Base-by-base conservation (phyloP, 2,888 invertebrate genomes). In the Drosophila yooni region DNA sequence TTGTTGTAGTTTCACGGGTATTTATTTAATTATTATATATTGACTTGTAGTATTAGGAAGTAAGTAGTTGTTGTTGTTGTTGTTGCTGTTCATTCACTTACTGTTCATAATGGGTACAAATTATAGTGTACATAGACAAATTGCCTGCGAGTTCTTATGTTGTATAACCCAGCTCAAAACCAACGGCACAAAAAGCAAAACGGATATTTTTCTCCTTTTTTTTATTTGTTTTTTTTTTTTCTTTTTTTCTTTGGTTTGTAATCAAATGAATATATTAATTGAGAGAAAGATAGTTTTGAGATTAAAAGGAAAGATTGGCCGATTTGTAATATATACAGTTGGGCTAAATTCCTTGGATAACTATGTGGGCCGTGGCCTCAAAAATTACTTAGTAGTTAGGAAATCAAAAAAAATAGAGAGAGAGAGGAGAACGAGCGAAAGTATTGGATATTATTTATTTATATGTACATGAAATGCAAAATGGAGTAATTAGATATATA, bases 161-260 rank as follows among this genome's bases (percentile, higher is more conserved):
- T 29, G 59, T 73, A 74, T 87, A 90, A 91, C 91, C 91, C 91
- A 91, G 91, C 91, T 91, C 91, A 91, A 91, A 91, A 91, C 80
- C 83, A 79, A 74, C 81, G 74, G 76, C 73, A 75, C 83, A 90
- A 91, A 90, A 90, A 87, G 80, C 82, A 91, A 90, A 90, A 85
- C 58, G 64, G 70, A 62, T 66, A 34, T 43, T 27, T 13, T 33
- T 56, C 18, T 53, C 34, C 13, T 27, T 36, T 54, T 27, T 40
- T 13, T 13, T 4, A 27, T 68, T 7, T 18, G 7, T 18, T 38
- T 38, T 38, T 31, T 27, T 33, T 27, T 21, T 21, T 27, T 40
- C 21, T 6, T 68, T 36, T 50, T 25, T 36, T 8, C 10, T 25
- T 18, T 11, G 31, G 53, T 40, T 38, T 13, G 54, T 48, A 60